Conservation (phyloP, 2,888 invertebrate species). For the Pachymerium ferrugineum region DNA sequence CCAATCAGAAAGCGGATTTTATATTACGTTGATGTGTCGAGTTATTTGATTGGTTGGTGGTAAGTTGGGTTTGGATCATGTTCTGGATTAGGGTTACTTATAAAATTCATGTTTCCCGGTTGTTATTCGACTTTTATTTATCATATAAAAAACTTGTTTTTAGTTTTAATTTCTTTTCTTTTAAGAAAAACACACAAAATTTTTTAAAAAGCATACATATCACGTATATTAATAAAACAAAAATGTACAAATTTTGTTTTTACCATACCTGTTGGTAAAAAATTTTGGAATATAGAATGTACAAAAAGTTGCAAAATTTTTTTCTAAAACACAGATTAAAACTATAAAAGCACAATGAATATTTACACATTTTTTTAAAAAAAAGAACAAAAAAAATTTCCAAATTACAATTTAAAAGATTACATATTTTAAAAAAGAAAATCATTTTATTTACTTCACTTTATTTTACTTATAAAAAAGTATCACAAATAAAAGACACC, state of each 20-base stretch:
- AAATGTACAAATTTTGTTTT: neutral
- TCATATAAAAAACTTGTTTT: neutral
- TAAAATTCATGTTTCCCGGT: too few relatives aligned
- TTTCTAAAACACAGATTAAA: neutral
- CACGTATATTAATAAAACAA: neutral
- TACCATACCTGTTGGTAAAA: too few relatives aligned
- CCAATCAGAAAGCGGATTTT: neutral
- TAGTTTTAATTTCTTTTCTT: conserved; percentile 3
- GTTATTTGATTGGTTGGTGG: neutral
- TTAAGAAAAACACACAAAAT: neutral
- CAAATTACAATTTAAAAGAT: neutral
- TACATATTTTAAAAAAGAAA: too few relatives aligned
- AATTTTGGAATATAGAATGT: neutral
- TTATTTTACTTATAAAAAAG: conserved; percentile 8
- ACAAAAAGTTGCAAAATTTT: neutral
- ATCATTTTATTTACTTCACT: too few relatives aligned
- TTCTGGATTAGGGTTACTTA: too few relatives aligned
- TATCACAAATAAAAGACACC: conserved; percentile 19
- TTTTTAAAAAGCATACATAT: neutral
- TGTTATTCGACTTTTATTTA: neutral
- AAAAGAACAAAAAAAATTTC: neutral
- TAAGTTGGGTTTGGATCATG: too few relatives aligned
- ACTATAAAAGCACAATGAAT: neutral
- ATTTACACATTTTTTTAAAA: neutral
- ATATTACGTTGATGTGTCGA: neutral